Evolutionary conservation across 64 coral and sea anemone species (phyloP), one percentile per base, ranked within the genome.

Genomic region (Montipora sp.): DNA sequence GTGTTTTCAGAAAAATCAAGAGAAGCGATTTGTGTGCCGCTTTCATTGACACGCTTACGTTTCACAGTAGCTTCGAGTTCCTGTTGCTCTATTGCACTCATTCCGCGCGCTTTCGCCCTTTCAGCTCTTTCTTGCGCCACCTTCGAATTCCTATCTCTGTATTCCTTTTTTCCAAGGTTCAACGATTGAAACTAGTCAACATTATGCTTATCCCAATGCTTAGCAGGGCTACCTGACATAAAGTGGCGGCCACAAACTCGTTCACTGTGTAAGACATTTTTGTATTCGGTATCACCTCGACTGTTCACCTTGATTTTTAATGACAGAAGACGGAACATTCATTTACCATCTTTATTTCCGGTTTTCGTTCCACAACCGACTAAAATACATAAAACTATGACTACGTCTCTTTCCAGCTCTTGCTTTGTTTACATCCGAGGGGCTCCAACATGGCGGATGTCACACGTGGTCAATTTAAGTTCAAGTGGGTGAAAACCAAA

Each of bases 191-290:
- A 20, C 81, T 72, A 92, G 43, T 86, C 72, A 22, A 92, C 78
- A 73, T 92, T 71, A 20, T 83, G 80, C n/a, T 84, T 77, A 8
- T 92, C 79, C 81, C 90, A 92, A 12, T 77, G 50, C 47, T 72
- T 44, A 19, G 80, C 70, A 85, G 69, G 48, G 47, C 46, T 75
- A 3, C 81, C 90, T 48, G 69, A 84, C 16, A 84, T 81, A 63
- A 91, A 92, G 81, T 92, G 90, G 67, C 15, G 20, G 5, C 82
- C 80, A 75, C 90, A 92, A 85, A 92, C 72, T 85, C 80, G 14
- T 57, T 88, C 92, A 57, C 86, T 88, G 7, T 80, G 5, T 46
- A 93, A 85, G 48, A 93, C 51, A 7, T 75, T 20, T 18, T 93
- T 88, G 66, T 80, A 65, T 46, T 10, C 48, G 8, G 73, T 10